Evolutionary conservation across 2,888 invertebrate species (phyloP), one percentile per base, ranked within the genome.

Genomic region (Drosophila anceps): DNA sequence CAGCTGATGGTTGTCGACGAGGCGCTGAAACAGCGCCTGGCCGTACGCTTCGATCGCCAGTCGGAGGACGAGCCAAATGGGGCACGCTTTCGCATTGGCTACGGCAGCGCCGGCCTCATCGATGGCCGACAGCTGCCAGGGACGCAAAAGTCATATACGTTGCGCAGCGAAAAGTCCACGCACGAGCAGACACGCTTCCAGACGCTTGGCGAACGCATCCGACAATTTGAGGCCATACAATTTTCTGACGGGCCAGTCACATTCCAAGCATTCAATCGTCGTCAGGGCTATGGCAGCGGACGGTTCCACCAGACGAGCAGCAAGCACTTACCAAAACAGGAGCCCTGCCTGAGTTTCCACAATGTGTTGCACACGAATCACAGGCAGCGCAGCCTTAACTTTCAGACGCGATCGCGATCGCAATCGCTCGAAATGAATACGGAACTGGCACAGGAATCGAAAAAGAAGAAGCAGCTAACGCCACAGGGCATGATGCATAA

Each of bases 161-260:
- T 64, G 58, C 27, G 37, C 27, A 29, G 18, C 20, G 53, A 55
- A 1, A 46, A 37, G 18, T 7, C 46, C 3, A 4, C 27, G 15
- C 12, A 18, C 29, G 64, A 72, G 33, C 67, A 58, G 44, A 44
- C 61, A 5, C 67, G 54, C 35, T 73, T 78, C 20, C 73, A 69
- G n/a, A 53, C 69, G 7, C 37, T 88, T 24, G 68, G 73, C 55
- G 82, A 84, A 10, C 82, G 82, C 15, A 60, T 73, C 18, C 54
- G 51, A 9, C 87, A 71, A 27, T 81, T 88, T 18, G 61, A 76
- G 46, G 63, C 58, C 13, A 78, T 78, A 13, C 79, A 81, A 33
- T 88, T 84, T 35, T 72, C 87, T 0, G 84, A 88, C 37, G 86
- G 86, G 0, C 86, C 84, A 2, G 81, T 68, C 8, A 60, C 51